These are phyloP conservation scores for Sclerodermus sp. DNA, from an alignment of 2,888 invertebrate genomes.

Conservation along the genomic window DNA sequence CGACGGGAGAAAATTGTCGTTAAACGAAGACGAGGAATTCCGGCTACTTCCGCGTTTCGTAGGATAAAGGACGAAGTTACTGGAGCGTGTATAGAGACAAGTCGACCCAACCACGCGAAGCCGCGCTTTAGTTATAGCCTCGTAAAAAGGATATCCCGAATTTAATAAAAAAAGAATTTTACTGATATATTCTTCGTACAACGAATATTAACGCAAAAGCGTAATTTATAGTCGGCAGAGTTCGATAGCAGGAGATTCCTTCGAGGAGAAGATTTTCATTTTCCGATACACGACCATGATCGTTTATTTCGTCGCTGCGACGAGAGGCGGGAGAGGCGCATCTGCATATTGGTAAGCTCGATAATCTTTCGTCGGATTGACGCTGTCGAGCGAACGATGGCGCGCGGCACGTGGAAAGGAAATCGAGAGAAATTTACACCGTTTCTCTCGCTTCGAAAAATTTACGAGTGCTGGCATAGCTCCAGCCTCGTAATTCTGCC, in stretches of 20 bases:
- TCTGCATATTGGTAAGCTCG: too few species aligned
- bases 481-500: constrained; percentile 54
- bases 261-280: too few species aligned
- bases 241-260: too few species aligned
- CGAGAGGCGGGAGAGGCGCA: too few species aligned
- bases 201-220: constrained; percentile 15
- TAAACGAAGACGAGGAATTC: constrained; percentile 28
- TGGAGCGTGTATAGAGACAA: constrained; percentile 26
- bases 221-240: constrained; percentile 9
- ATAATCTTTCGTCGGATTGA: too few species aligned
- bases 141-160: constrained; percentile 28
- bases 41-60: constrained; percentile 31
- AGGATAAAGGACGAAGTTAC: constrained; percentile 30
- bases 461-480: constrained; percentile 52
- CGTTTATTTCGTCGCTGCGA: too few species aligned
- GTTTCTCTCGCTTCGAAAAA: constrained; percentile 53
- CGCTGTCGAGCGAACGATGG: constrained; percentile 29
- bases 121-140: constrained; percentile 25
- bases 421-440: constrained; percentile 46
- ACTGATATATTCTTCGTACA: constrained; percentile 8
- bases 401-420: constrained; percentile 16
- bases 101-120: constrained; percentile 26
- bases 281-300: too few species aligned
- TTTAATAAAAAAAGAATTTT: constrained; percentile 32
- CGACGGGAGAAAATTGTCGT: constrained; percentile 23